Conservation (phyloP, 2,113 vertebrate species). For the Varanus komodoensis region DNA sequence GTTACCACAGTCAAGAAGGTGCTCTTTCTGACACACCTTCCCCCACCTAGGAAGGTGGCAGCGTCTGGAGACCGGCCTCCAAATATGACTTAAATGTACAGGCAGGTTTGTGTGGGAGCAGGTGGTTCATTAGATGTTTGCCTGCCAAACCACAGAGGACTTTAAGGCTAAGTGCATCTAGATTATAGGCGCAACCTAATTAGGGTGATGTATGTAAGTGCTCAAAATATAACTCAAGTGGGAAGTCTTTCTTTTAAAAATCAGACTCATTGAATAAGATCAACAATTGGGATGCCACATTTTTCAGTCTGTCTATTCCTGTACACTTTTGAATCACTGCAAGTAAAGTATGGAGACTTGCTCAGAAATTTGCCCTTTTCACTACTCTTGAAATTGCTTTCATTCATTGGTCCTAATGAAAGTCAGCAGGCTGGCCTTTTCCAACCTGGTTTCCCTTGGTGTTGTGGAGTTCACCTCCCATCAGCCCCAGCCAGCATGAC, state of each 20-base stretch:
- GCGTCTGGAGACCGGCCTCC: too few species aligned
- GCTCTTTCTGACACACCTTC: background rate
- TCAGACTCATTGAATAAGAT: background rate
- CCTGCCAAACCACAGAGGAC: background rate
- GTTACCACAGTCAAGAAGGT: background rate
- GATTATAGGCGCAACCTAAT: background rate
- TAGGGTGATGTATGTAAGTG: background rate
- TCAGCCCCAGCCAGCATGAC: too few species aligned
- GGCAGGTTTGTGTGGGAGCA: background rate
- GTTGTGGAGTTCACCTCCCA: too few species aligned
- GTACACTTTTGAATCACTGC: background rate
- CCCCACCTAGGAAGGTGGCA: background rate
- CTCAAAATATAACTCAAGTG: background rate
- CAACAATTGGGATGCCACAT: background rate
- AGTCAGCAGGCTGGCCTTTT: too few species aligned
- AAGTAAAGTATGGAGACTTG: too few species aligned
- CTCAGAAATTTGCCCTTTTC: too few species aligned
- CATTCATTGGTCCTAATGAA: too few species aligned
- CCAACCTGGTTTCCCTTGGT: too few species aligned
- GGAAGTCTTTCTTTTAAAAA: background rate
- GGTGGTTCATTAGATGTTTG: background rate
- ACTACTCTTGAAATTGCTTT: too few species aligned
- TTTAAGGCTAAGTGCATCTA: background rate
- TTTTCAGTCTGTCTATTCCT: background rate
- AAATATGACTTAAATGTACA: too few species aligned